phyloP scores from a whole-genome alignment of 2,797 vertebrate genomes.

The Podarcis siculus region DNA sequence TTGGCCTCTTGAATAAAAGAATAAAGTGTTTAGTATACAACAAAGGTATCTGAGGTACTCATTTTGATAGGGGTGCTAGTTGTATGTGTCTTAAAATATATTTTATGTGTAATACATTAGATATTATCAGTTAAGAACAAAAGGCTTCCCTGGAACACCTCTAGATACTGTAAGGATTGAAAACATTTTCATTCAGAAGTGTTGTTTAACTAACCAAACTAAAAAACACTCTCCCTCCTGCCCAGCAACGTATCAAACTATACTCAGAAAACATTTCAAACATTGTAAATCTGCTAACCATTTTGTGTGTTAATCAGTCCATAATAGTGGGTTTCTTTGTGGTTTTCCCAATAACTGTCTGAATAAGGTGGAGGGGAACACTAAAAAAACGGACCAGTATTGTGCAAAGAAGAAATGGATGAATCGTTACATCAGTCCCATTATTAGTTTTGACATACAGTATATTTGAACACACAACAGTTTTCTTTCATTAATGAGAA shows the following conservation, averaged over 20 bases:
- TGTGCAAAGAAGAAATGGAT: too few species aligned
- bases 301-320: too few species aligned
- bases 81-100: neutral
- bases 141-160: neutral
- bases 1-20: constrained; percentile 63
- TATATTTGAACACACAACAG: too few species aligned
- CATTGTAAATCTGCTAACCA: too few species aligned
- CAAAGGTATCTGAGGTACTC: neutral
- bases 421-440: too few species aligned
- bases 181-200: neutral
- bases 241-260: neutral
- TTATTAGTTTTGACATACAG: too few species aligned
- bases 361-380: neutral
- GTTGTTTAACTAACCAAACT: neutral
- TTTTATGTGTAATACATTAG: neutral
- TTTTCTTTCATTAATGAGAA: too few species aligned
- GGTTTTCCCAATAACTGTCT: neutral
- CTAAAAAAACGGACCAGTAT: too few species aligned
- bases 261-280: neutral
- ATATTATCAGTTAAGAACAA: neutral
- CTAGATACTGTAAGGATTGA: neutral
- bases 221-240: neutral
- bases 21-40: neutral
- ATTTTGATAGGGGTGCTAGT: neutral
- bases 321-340: too few species aligned